These are phyloP conservation scores for Melanaphis sacchari DNA, from an alignment of 1,140 invertebrate species.

Conservation along the genomic window DNA sequence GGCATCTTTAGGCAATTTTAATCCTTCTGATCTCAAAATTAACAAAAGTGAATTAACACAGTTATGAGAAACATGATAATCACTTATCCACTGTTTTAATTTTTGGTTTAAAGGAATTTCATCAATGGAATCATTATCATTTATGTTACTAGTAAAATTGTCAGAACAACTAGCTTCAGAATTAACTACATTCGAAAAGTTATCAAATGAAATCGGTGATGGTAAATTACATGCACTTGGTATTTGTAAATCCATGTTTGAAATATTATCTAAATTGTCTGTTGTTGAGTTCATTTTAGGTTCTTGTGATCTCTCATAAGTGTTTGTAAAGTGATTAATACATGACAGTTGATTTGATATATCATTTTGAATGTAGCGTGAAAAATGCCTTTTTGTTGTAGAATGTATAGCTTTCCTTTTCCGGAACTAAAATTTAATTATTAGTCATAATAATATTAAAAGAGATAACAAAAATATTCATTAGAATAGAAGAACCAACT, in stretches of 20 bases:
- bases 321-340: neutral
- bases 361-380: neutral
- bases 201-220: neutral
- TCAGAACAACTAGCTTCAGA: too few relatives aligned
- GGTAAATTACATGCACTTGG: neutral
- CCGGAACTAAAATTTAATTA: neutral
- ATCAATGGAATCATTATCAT: neutral
- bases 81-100: neutral
- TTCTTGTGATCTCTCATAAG: neutral
- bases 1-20: conserved; percentile 1
- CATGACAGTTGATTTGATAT: neutral
- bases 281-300: neutral
- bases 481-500: neutral
- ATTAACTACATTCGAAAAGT: neutral
- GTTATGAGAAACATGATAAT: conserved; percentile 33
- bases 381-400: neutral
- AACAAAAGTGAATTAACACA: neutral
- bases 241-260: neutral
- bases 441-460: neutral
- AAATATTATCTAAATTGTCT: neutral
- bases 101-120: neutral
- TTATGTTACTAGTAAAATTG: neutral
- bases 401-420: neutral
- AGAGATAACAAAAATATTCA: neutral
- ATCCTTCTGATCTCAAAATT: conserved; percentile 18